Evolutionary conservation across 2,797 vertebrate genomes (phyloP), one percentile per base, ranked within the genome.

Genomic region (Squalus acanthias): DNA sequence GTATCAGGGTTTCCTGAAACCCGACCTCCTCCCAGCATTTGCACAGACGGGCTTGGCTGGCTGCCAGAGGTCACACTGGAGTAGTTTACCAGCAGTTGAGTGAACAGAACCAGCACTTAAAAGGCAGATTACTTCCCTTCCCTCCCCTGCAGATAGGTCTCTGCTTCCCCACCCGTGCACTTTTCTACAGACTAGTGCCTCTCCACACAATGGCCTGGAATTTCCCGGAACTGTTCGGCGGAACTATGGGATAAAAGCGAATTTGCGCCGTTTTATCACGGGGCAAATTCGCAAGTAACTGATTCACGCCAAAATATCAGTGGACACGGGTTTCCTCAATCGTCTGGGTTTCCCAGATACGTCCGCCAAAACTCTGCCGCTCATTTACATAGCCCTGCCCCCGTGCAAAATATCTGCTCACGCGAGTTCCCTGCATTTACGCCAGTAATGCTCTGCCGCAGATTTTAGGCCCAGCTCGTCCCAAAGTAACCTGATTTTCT

Each of bases 21-120:
- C 96, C n/a, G 17, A 88, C 97, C 97, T 97, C 97, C 96, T 97
- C 53, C 22, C 53, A 97, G 96, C 97, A 97, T 97, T 97, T 97
- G 97, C 97, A 97, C 97, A 93, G 17, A 69, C n/a, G 96, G 96
- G 96, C 96, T 96, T 94, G 96, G 33, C 96, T 96, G 46, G 60
- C 33, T 76, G 79, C 82, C 96, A 95, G 70, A 76, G 72, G 53
- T 95, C 94, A 74, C 46, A 20, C 8, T 57, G 94, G 46, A 76
- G 94, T 74, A 15, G 24, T 95, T 74, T 72, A 95, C 46, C 63
- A 95, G 93, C 93, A 67, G 91, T 69, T 93, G 33, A 93, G n/a
- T 69, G 65, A 93, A 69, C n/a, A 93, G 91, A 93, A 69, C 91
- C n/a, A 69, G n/a, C 91, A 93, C 65, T 69, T 46, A 69, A 69